phyloP scores from a whole-genome alignment of 92 coral and sea anemone genomes.

The Porites evermanni region DNA sequence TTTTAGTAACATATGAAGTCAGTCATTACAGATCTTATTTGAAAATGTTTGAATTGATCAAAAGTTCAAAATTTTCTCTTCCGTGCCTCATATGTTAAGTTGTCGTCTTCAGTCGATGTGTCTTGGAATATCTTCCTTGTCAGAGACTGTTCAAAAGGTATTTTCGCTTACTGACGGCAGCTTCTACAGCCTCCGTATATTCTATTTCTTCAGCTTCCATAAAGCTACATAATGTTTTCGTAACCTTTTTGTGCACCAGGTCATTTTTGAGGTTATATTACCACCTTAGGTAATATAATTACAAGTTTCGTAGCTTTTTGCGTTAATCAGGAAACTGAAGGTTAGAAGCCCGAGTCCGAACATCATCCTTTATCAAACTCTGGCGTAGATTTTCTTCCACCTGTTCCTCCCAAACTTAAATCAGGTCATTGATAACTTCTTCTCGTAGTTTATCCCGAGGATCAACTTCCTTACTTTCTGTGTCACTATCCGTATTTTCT shows the following conservation, averaged over 20 bases:
- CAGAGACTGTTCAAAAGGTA: neutral
- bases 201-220: neutral
- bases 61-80: too few relatives aligned
- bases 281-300: neutral
- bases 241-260: neutral
- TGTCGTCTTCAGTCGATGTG: too few relatives aligned
- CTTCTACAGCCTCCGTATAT: neutral
- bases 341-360: too few relatives aligned
- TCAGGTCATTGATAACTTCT: neutral
- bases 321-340: too few relatives aligned
- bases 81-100: too few relatives aligned
- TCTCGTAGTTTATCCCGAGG: slow-evolving; percentile 9
- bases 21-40: too few relatives aligned
- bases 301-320: too few relatives aligned
- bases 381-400: neutral
- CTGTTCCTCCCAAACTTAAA: neutral
- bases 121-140: neutral
- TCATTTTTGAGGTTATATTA: neutral
- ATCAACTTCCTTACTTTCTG: neutral
- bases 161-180: slow-evolving; percentile 17
- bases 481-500: neutral
- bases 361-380: neutral
- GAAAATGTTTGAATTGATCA: too few relatives aligned
- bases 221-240: neutral
- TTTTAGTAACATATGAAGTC: too few relatives aligned